Percentiles rank a stretch among this genome's conserved stretches.
Conservation (phyloP, 2,888 invertebrate genomes). For the Sthenelais limicola region DNA sequence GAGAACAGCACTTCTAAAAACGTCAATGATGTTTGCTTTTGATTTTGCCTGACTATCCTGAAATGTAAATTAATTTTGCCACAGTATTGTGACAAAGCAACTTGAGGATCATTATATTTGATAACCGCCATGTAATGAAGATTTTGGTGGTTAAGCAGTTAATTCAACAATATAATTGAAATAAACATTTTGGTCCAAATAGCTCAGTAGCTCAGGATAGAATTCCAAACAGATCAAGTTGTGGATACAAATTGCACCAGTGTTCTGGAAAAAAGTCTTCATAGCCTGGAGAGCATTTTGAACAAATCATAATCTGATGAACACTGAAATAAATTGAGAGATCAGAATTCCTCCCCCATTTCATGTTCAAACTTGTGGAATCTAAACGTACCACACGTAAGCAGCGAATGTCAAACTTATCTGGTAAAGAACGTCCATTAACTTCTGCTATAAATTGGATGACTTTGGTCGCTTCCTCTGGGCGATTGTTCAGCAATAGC, state of each 20-base stretch:
- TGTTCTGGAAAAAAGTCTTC: no score
- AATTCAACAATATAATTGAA: no score
- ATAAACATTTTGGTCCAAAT: no score
- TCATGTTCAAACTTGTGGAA: no score
- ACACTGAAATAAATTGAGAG: no score
- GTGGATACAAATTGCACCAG: no score
- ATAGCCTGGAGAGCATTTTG: no score
- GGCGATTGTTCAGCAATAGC: slow-evolving; percentile 11
- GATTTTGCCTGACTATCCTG: not conserved
- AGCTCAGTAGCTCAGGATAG: no score
- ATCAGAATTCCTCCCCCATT: no score
- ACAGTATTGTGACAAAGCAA: not conserved
- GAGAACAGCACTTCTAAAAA: slow-evolving; percentile 8
- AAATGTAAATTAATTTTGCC: not conserved
- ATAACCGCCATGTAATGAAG: no score
- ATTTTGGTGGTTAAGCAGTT: not conserved
- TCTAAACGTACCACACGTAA: slow-evolving; percentile 12
- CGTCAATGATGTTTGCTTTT: not conserved
- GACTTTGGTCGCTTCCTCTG: not conserved
- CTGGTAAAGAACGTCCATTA: not conserved
- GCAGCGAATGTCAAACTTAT: not conserved
- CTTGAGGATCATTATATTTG: not conserved
- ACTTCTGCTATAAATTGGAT: slow-evolving; percentile 8
- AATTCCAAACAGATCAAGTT: no score
- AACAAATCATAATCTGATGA: no score